Percentiles rank a stretch among this genome's conserved stretches.
Conservation (phyloP, 2,113 vertebrate genomes). For the Callaeas wilsoni region DNA sequence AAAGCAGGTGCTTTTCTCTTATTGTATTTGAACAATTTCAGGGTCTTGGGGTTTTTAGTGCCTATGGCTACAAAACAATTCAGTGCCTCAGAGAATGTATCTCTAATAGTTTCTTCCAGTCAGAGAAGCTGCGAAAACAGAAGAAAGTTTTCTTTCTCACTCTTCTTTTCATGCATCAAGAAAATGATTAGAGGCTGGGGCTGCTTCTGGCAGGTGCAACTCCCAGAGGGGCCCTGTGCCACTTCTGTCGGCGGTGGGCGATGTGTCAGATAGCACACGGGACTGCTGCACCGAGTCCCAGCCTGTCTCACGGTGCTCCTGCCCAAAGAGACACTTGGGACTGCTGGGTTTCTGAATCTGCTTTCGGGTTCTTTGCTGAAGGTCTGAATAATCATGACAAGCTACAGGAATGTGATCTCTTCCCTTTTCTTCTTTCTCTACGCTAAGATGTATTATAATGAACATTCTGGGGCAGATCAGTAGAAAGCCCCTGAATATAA, state of each 20-base stretch:
- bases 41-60: not conserved
- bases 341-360: not conserved
- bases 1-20: not conserved
- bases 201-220: not conserved
- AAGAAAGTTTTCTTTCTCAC: not conserved
- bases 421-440: not conserved
- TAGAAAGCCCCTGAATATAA: not conserved
- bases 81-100: not conserved
- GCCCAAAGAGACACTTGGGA: not conserved
- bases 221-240: not conserved
- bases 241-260: fast-evolving
- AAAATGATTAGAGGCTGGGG: not conserved
- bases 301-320: not conserved
- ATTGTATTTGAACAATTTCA: not conserved
- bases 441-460: not conserved
- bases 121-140: not conserved
- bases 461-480: not conserved
- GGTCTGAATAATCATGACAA: not conserved
- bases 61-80: not conserved
- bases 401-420: not conserved
- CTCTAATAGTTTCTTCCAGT: not conserved
- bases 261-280: not conserved
- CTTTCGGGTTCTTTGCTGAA: not conserved
- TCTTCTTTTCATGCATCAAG: not conserved
- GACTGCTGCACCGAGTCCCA: not conserved